phyloP scores from a whole-genome alignment of 2,797 vertebrate genomes.

The Jordanella pulchra region DNA sequence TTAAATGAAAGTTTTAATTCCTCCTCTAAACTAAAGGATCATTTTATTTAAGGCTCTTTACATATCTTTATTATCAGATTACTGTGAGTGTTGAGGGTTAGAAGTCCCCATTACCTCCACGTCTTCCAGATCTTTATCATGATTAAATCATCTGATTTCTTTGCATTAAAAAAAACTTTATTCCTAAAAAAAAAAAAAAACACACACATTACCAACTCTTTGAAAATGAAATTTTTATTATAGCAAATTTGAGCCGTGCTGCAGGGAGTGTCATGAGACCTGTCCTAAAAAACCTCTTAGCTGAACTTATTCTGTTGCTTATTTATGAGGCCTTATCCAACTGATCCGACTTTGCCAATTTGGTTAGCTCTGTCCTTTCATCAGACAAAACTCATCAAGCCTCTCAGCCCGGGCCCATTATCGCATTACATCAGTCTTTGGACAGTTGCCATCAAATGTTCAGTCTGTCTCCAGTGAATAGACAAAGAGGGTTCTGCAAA shows the following conservation, averaged over 20 bases:
- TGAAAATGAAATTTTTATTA: background rate
- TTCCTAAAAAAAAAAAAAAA: background rate
- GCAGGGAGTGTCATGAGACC: background rate
- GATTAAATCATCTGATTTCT: background rate
- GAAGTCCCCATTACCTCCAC: background rate
- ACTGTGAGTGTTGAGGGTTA: no score
- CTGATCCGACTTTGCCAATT: conserved; percentile 6
- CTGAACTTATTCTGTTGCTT: background rate
- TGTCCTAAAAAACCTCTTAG: background rate
- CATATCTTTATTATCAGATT: background rate
- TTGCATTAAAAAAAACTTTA: background rate
- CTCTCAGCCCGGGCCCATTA: conserved; percentile 10
- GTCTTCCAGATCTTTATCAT: background rate
- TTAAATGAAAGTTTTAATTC: background rate
- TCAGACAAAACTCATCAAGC: conserved; percentile 45
- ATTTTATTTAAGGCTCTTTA: background rate
- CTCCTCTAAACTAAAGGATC: background rate
- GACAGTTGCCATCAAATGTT: conserved; percentile 35
- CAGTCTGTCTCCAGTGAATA: conserved; percentile 31
- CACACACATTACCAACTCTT: background rate
- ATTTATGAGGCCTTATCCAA: conserved; percentile 30
- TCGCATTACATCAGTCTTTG: conserved; percentile 38
- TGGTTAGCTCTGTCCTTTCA: conserved; percentile 27
- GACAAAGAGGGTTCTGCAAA: conserved; percentile 15
- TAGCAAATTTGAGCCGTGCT: background rate